These are phyloP conservation scores for Maccullochella peelii DNA, from an alignment of 2,113 vertebrate genomes.

Conservation along the genomic window DNA sequence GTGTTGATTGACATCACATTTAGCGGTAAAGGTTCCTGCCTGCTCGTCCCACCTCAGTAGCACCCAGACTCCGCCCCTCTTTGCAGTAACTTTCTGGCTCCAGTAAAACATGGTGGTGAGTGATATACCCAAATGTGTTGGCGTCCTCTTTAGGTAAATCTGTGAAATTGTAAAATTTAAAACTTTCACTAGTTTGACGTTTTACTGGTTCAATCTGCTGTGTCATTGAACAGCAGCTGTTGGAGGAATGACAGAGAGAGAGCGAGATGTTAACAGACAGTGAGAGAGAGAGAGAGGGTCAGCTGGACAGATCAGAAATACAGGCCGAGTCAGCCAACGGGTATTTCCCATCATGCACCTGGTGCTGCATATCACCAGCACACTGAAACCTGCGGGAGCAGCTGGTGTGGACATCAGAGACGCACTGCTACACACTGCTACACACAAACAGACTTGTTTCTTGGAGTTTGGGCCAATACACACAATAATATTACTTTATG, in stretches of 20 bases:
- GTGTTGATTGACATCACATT: no score
- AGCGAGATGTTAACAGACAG: neutral
- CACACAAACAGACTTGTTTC: neutral
- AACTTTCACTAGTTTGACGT: neutral
- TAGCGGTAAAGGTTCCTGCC: no score
- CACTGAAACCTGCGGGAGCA: conserved; percentile 16
- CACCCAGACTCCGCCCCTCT: no score
- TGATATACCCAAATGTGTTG: neutral
- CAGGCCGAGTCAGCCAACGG: conserved; percentile 14
- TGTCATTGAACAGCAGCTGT: conserved; percentile 33
- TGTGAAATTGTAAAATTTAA: neutral
- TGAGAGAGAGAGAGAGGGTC: neutral
- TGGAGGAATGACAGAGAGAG: neutral
- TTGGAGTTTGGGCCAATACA: neutral
- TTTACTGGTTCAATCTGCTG: conserved; percentile 1
- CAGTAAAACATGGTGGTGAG: neutral
- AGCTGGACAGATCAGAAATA: conserved; percentile 36
- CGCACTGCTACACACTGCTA: neutral
- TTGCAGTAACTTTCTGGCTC: no score
- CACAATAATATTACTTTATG: neutral
- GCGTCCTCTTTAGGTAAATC: neutral
- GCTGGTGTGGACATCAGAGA: conserved; percentile 3
- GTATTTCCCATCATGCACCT: conserved; percentile 65
- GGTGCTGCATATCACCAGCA: conserved; percentile 40
- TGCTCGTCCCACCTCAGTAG: no score